Conservation (phyloP, 2,888 invertebrate species). For the Ochlodes sylvanus region DNA sequence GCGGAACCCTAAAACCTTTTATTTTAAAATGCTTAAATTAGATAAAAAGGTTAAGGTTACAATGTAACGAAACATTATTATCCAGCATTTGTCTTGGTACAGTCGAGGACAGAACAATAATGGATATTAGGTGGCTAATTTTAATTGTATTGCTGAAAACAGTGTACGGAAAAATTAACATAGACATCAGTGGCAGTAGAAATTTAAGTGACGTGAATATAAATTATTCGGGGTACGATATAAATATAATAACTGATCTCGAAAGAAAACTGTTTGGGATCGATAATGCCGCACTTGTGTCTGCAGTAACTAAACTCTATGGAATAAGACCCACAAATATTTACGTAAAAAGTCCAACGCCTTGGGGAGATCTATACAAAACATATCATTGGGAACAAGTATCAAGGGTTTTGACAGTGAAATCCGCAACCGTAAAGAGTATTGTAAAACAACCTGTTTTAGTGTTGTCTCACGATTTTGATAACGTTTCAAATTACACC, state of each 20-base stretch:
- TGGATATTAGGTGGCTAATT: slow-evolving; percentile 3
- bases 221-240: slow-evolving; percentile 56
- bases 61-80: not conserved
- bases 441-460: slow-evolving; percentile 52
- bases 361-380: slow-evolving; percentile 71
- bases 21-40: not conserved
- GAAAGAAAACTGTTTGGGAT: slow-evolving; percentile 63
- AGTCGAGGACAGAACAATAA: not conserved
- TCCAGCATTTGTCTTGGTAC: not conserved
- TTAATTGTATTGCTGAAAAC: slow-evolving; percentile 11
- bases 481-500: slow-evolving; percentile 60
- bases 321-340: slow-evolving; percentile 56
- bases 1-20: not conserved
- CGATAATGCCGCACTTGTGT: slow-evolving; percentile 49
- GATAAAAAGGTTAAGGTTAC: slow-evolving; percentile 8
- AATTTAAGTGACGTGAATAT: slow-evolving; percentile 50
- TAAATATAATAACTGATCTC: slow-evolving; percentile 52
- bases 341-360: slow-evolving; percentile 68
- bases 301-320: slow-evolving; percentile 56
- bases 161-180: slow-evolving; percentile 55
- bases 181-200: slow-evolving; percentile 52
- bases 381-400: slow-evolving; percentile 67
- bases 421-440: slow-evolving; percentile 51
- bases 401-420: slow-evolving; percentile 51
- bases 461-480: slow-evolving; percentile 64